phyloP scores from a whole-genome alignment of 2,113 vertebrate genomes.

The Cavia porcellus region DNA sequence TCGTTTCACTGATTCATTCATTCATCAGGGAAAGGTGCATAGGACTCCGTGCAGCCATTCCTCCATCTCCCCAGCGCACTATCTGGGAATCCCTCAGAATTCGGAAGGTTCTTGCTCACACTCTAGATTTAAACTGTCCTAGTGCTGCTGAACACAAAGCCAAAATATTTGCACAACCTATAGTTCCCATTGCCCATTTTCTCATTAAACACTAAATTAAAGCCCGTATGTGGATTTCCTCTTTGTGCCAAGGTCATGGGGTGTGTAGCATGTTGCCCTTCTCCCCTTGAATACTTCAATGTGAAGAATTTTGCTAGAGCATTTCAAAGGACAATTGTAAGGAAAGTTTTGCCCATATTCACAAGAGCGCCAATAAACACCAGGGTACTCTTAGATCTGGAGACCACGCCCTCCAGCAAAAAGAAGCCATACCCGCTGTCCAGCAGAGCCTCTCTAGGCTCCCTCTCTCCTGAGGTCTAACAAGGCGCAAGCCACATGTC shows the following conservation, averaged over 20 bases:
- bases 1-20: not conserved
- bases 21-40: not conserved
- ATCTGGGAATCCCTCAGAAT: not conserved
- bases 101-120: not conserved
- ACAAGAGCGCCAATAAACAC: constrained; percentile 2
- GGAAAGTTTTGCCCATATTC: constrained; percentile 14
- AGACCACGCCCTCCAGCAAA: constrained; percentile 7
- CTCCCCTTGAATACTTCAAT: constrained; percentile 7
- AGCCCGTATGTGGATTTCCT: not conserved
- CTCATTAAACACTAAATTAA: constrained; percentile 35
- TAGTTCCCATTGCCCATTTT: not conserved
- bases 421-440: constrained; percentile 25
- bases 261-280: not conserved
- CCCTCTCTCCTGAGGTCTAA: constrained; percentile 40
- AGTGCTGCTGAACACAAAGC: not conserved
- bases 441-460: not conserved
- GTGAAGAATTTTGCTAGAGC: not conserved
- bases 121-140: not conserved
- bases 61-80: not conserved
- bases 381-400: not conserved
- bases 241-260: not conserved
- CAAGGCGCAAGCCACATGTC: constrained; percentile 69
- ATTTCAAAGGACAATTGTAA: constrained; percentile 25
- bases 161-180: not conserved
- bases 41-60: not conserved